Conservation (phyloP, 2,888 invertebrate genomes). For the Calameuta idolon region DNA sequence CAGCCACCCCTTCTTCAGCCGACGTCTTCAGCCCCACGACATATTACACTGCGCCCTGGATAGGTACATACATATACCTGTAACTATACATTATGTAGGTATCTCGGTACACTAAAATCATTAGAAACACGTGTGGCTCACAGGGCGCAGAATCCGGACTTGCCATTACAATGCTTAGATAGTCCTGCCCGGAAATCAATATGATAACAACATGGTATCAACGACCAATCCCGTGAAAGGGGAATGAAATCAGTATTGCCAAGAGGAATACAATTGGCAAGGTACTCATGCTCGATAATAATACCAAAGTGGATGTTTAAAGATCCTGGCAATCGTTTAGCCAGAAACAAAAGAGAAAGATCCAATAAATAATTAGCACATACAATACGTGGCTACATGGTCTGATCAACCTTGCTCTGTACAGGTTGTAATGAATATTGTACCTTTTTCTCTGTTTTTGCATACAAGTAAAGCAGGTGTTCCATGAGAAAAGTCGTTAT, state of each 20-base stretch:
- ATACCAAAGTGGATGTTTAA: too few relatives aligned
- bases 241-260: neutral
- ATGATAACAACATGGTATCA: constrained; percentile 52
- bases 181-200: constrained; percentile 61
- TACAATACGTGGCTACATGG: too few relatives aligned
- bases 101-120: constrained; percentile 61
- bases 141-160: constrained; percentile 61
- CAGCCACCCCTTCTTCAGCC: constrained; percentile 1
- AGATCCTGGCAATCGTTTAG: too few relatives aligned
- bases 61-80: constrained; percentile 40
- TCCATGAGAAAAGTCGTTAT: neutral
- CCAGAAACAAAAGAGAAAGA: too few relatives aligned
- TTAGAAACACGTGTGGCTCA: constrained; percentile 61
- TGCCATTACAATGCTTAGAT: constrained; percentile 59
- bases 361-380: too few relatives aligned
- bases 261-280: too few relatives aligned
- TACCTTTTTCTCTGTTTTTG: neutral
- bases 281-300: too few relatives aligned
- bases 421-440: too few relatives aligned
- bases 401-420: too few relatives aligned
- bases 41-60: constrained; percentile 46
- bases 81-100: constrained; percentile 49
- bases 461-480: neutral
- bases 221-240: neutral
- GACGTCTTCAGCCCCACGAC: constrained; percentile 39